These are phyloP conservation scores for Drosophila pallidifrons DNA, from an alignment of 1,140 invertebrate genomes.

Conservation along the genomic window DNA sequence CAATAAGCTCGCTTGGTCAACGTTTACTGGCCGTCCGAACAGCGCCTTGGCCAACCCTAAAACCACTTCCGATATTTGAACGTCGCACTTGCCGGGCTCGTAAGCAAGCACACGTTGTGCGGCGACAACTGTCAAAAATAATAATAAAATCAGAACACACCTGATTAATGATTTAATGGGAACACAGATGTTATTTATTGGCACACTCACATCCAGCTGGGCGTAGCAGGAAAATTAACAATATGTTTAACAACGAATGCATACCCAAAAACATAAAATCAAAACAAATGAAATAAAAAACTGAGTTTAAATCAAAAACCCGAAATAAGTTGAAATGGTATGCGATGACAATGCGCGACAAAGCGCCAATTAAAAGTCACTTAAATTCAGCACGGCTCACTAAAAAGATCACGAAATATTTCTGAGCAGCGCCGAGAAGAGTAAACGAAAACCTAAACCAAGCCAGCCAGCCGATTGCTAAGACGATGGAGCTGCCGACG, in stretches of 20 bases:
- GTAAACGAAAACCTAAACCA: constrained; percentile 4
- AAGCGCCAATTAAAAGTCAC: constrained; percentile 55
- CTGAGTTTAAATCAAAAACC: constrained; percentile 40
- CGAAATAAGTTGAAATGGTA: constrained; percentile 19
- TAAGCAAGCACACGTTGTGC: constrained; percentile 59
- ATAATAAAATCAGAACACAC: constrained; percentile 2
- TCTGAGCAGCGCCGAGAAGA: constrained; percentile 32
- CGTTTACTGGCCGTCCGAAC: constrained; percentile 9
- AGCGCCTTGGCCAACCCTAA: constrained; percentile 52
- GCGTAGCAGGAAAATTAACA: constrained; percentile 35
- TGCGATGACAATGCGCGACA: constrained; percentile 40
- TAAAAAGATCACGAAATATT: constrained; percentile 54
- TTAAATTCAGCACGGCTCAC: constrained; percentile 53
- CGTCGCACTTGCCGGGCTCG: constrained; percentile 69
- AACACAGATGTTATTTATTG: not conserved
- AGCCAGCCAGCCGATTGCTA: not conserved
- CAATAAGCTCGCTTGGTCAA: constrained; percentile 47
- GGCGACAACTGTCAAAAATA: constrained; percentile 19
- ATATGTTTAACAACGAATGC: constrained; percentile 29
- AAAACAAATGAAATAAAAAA: constrained; percentile 12
- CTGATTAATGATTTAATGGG: constrained; percentile 12
- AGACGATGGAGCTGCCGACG: constrained; percentile 22
- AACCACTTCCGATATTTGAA: constrained; percentile 55
- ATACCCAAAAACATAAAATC: constrained; percentile 13
- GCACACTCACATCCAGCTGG: constrained; percentile 54